A percentile compares a stretch with the other conserved stretches of the same genome.
These are phyloP conservation scores for Meliscaeva auricollis DNA, from an alignment of 2,888 invertebrate genomes.

Conservation along the genomic window DNA sequence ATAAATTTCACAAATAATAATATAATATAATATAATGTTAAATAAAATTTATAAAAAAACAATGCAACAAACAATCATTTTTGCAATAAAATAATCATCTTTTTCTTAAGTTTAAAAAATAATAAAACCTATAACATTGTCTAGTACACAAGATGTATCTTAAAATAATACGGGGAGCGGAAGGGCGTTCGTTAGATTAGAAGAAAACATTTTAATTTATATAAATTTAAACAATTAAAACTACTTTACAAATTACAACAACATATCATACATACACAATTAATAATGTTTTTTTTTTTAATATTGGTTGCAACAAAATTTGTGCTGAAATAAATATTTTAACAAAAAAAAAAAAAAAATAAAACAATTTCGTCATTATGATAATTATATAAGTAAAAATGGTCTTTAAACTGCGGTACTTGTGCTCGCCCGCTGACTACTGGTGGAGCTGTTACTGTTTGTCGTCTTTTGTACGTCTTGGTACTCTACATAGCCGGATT, in stretches of 20 bases:
- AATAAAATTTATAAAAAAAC: slow-evolving; percentile 56
- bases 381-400: neutral
- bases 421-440: slow-evolving; percentile 53
- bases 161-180: slow-evolving; percentile 24
- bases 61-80: slow-evolving; percentile 69
- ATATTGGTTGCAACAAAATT: slow-evolving; percentile 30
- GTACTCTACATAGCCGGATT: slow-evolving; percentile 95
- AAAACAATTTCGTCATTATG: slow-evolving; percentile 13
- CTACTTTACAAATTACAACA: neutral
- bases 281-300: neutral
- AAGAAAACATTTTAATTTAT: slow-evolving; percentile 34
- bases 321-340: slow-evolving; percentile 63
- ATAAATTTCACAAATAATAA: slow-evolving; percentile 67
- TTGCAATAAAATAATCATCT: slow-evolving; percentile 40
- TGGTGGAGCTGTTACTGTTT: slow-evolving; percentile 43
- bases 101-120: slow-evolving; percentile 33
- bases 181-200: slow-evolving; percentile 3
- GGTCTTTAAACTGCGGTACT: slow-evolving; percentile 64
- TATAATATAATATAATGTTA: slow-evolving; percentile 57
- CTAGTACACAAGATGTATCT: slow-evolving; percentile 14
- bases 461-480: slow-evolving; percentile 83
- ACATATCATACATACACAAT: slow-evolving; percentile 29
- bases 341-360: slow-evolving; percentile 11
- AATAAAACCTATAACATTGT: slow-evolving; percentile 63
- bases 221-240: slow-evolving; percentile 29